Conservation (phyloP, 2,797 vertebrate species). For the Naso thynnoides region DNA sequence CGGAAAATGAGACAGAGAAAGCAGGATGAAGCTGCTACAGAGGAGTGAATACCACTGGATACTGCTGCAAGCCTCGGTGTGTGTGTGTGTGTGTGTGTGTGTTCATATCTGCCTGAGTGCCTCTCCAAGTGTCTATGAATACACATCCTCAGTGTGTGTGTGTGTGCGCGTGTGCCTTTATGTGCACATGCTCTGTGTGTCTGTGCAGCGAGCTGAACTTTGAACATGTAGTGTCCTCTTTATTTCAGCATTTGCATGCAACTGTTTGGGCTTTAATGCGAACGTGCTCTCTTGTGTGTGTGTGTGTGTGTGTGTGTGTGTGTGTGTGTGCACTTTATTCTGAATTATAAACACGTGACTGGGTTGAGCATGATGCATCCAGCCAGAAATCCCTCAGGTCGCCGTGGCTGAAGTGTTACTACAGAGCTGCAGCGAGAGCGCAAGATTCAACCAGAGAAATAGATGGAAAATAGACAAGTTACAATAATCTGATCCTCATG, state of each 20-base stretch:
- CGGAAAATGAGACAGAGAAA: slow-evolving; percentile 36
- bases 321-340: slow-evolving; percentile 58
- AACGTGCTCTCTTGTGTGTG: slow-evolving; percentile 40
- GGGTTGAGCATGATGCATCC: slow-evolving; percentile 72
- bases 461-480: slow-evolving; percentile 67
- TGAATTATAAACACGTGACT: slow-evolving; percentile 79
- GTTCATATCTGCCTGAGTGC: slow-evolving; percentile 39
- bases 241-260: slow-evolving; percentile 66
- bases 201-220: slow-evolving; percentile 42
- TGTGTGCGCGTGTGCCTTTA: slow-evolving; percentile 1
- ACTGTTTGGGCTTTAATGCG: slow-evolving; percentile 62
- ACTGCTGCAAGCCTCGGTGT: slow-evolving; percentile 54
- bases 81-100: slow-evolving; percentile 28
- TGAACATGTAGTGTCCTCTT: slow-evolving; percentile 56
- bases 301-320: slow-evolving; percentile 19
- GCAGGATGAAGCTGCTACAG: slow-evolving; percentile 24
- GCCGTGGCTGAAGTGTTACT: slow-evolving; percentile 73
- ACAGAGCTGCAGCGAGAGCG: slow-evolving; percentile 47
- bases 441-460: slow-evolving; percentile 18
- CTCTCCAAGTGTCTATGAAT: slow-evolving; percentile 35
- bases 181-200: background rate
- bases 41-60: slow-evolving; percentile 41
- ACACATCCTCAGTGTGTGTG: slow-evolving; percentile 26
- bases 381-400: slow-evolving; percentile 79
- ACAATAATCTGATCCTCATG: slow-evolving; percentile 66